Evolutionary conservation across 2,113 vertebrate species (phyloP).

Genomic region (Neolamprologus sp.): DNA sequence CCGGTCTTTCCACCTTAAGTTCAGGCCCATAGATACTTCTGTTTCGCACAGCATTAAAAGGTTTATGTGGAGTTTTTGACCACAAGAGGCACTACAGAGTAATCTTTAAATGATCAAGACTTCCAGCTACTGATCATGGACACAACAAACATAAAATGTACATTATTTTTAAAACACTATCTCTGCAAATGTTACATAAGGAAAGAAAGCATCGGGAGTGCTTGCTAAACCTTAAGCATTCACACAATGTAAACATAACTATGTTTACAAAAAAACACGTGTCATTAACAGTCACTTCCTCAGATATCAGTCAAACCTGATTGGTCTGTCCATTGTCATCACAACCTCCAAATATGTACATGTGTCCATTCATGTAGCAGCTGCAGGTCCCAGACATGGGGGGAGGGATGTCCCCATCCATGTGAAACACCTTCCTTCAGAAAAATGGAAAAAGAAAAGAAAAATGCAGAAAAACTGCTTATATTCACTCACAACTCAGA

Average conservation of each 20-base stretch:
- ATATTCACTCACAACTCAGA: neutral
- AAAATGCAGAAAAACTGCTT: neutral
- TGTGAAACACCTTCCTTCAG: constrained; percentile 81
- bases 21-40: too few species aligned
- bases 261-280: neutral
- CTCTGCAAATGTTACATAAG: neutral
- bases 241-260: neutral
- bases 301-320: constrained; percentile 65
- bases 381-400: constrained; percentile 91
- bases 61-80: neutral
- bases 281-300: neutral
- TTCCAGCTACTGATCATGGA: neutral
- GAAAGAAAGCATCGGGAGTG: neutral
- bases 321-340: constrained; percentile 91
- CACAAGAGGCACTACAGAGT: neutral
- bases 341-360: constrained; percentile 93
- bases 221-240: neutral
- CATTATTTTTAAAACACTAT: neutral
- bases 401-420: constrained; percentile 83
- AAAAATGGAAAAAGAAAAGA: neutral
- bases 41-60: neutral
- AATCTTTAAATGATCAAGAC: neutral
- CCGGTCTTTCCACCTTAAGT: neutral
- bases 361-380: constrained; percentile 77
- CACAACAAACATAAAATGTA: neutral